Conservation (phyloP, 2,113 vertebrate species). For the Arizona elegans region DNA sequence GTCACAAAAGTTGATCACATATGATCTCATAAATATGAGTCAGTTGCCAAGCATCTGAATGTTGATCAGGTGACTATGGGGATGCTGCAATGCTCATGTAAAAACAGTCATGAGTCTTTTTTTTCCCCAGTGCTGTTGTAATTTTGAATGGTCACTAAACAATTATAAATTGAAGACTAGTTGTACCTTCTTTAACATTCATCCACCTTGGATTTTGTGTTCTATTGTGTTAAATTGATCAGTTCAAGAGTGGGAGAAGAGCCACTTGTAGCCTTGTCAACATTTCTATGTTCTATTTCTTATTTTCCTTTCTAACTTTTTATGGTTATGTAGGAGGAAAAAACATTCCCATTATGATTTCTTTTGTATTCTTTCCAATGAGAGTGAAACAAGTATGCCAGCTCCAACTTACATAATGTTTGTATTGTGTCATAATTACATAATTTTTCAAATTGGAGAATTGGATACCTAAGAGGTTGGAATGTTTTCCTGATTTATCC, state of each 20-base stretch:
- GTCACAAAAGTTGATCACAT: not conserved
- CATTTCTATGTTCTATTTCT: not conserved
- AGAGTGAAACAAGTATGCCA: not conserved
- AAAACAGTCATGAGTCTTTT: too few relatives aligned
- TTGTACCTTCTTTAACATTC: not conserved
- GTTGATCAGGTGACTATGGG: not conserved
- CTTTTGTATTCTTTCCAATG: not conserved
- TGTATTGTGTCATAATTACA: not conserved
- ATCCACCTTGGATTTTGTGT: not conserved
- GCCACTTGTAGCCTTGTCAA: not conserved
- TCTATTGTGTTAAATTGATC: not conserved
- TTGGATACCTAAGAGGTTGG: not conserved
- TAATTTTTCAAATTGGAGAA: not conserved
- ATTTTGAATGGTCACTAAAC: not conserved
- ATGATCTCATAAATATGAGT: not conserved
- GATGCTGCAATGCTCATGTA: too few relatives aligned
- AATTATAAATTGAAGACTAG: not conserved
- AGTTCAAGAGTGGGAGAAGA: not conserved
- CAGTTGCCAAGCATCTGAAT: not conserved
- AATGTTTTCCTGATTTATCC: too few relatives aligned
- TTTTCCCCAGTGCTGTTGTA: not conserved
- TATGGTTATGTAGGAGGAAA: not conserved
- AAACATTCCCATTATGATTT: not conserved
- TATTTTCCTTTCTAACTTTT: not conserved
- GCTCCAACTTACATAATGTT: not conserved